Percentiles rank a stretch among this genome's conserved stretches.
Evolutionary conservation across 2,888 invertebrate species (phyloP).

Genomic region (Tipula helvola): DNA sequence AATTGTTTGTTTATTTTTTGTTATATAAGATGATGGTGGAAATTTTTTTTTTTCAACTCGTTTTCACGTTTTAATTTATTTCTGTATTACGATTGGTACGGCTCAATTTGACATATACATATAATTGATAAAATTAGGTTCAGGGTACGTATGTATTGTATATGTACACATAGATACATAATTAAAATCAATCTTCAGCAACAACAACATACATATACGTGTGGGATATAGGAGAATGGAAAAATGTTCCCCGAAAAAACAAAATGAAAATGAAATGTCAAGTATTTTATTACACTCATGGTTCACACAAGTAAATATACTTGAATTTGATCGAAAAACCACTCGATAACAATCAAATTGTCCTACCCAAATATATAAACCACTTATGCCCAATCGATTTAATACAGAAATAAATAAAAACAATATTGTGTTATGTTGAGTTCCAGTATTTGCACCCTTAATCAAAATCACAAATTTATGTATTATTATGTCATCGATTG

Average conservation of each 20-base stretch:
- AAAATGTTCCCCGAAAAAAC: too few relatives aligned
- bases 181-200: neutral
- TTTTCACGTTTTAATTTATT: neutral
- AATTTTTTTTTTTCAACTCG: neutral
- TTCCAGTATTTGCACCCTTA: neutral
- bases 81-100: neutral
- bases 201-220: too few relatives aligned
- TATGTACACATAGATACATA: neutral
- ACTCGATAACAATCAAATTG: too few relatives aligned
- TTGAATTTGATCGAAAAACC: neutral
- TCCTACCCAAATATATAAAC: neutral
- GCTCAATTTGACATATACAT: neutral
- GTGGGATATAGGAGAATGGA: too few relatives aligned
- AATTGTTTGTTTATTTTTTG: neutral
- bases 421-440: neutral
- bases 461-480: constrained; percentile 15
- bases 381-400: neutral
- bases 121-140: neutral
- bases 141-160: neutral
- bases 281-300: neutral
- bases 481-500: too few relatives aligned
- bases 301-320: neutral
- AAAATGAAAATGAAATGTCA: neutral
- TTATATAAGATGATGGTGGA: neutral
- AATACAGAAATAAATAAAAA: neutral